phyloP scores from a whole-genome alignment of 2,888 invertebrate species.

The Ennomos quercinarius region DNA sequence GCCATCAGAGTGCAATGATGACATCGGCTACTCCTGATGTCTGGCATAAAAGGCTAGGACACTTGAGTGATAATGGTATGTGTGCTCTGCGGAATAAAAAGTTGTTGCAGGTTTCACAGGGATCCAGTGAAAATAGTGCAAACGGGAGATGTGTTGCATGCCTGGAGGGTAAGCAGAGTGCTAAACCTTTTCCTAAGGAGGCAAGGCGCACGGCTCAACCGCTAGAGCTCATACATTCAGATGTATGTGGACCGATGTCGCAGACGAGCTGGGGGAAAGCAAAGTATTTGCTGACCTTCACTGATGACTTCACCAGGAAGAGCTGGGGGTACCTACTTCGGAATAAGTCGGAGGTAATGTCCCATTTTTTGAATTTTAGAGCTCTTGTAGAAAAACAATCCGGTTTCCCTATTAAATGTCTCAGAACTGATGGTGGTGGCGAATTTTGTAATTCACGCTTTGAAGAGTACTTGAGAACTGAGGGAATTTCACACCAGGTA shows the following conservation, averaged over 20 bases:
- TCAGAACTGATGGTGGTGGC: constrained; percentile 1
- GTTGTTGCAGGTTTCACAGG: too few relatives aligned
- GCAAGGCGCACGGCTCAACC: neutral
- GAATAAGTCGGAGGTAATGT: constrained; percentile 8
- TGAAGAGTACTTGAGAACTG: too few relatives aligned
- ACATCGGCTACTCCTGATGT: too few relatives aligned
- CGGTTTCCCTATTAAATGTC: too few relatives aligned
- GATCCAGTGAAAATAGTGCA: too few relatives aligned
- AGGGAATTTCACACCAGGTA: constrained; percentile 8
- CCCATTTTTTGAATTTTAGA: constrained; percentile 6
- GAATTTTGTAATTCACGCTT: neutral
- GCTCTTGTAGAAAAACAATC: too few relatives aligned
- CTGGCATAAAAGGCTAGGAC: too few relatives aligned
- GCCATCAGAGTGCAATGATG: too few relatives aligned
- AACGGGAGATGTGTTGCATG: too few relatives aligned
- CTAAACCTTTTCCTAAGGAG: neutral
- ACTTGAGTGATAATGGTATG: too few relatives aligned
- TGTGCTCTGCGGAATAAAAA: too few relatives aligned
- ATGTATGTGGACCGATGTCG: neutral
- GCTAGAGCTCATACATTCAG: neutral
- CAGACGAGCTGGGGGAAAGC: neutral
- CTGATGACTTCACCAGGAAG: constrained; percentile 5
- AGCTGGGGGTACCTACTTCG: neutral
- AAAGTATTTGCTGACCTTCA: constrained; percentile 6
- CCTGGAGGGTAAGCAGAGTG: neutral